Conservation (phyloP, 2,113 vertebrate species). For the Clupea harengus region DNA sequence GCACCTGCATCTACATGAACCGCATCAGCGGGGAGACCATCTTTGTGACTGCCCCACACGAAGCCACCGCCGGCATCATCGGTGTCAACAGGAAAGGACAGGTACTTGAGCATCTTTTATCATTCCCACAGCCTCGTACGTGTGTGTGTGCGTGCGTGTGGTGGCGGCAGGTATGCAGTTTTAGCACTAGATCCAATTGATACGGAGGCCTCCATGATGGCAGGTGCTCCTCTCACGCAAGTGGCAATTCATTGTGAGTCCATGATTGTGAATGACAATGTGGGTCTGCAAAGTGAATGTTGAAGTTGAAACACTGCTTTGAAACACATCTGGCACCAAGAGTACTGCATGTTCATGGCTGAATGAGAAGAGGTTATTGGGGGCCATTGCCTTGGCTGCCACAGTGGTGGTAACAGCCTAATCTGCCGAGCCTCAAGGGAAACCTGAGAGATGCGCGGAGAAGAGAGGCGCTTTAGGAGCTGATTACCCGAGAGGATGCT, state of each 20-base stretch:
- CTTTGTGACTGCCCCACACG: slow-evolving; percentile 95
- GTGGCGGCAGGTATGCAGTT: too few species aligned
- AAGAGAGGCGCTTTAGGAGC: background rate
- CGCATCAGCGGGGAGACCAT: slow-evolving; percentile 98
- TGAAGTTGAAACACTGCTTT: too few species aligned
- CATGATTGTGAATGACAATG: background rate
- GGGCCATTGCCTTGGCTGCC: background rate
- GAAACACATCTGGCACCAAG: background rate
- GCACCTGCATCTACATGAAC: slow-evolving; percentile 99
- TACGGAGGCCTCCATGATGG: background rate
- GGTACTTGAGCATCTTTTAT: slow-evolving; percentile 62
- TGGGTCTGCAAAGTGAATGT: background rate
- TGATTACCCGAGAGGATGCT: slow-evolving; percentile 7
- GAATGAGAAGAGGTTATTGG: background rate
- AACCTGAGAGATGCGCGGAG: background rate
- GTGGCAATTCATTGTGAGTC: background rate
- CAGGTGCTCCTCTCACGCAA: background rate
- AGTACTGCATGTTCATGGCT: background rate
- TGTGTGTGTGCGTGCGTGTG: background rate
- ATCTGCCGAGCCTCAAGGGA: background rate
- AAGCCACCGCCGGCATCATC: slow-evolving; percentile 97
- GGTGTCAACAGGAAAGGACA: slow-evolving; percentile 98
- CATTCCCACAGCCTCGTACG: background rate
- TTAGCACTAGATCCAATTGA: background rate
- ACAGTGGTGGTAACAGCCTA: background rate